Evolutionary conservation across 2,888 invertebrate species (phyloP), one percentile per base, ranked within the genome.

Genomic region (Drosophila lutescens): DNA sequence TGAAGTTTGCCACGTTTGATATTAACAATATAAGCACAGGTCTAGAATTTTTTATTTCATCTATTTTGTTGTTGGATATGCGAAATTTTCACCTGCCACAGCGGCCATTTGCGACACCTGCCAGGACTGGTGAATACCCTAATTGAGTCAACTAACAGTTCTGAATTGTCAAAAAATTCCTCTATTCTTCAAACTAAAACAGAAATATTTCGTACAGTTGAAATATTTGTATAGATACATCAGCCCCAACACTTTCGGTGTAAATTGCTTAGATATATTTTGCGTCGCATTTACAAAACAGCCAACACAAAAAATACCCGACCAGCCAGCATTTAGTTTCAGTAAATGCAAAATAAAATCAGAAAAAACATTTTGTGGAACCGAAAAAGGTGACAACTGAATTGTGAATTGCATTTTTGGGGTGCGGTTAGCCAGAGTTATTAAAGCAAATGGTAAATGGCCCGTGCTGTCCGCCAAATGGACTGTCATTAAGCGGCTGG

Each of bases 331-430:
- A 40, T 82, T 58, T 38, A 26, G 63, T 57, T 61, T 63, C 47
- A 38, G 8, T 23, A 44, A 65, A 56, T 50, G 40, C 23, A 44
- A 62, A 76, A 68, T 36, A 34, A 26, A 57, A 17, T 30, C 44
- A 38, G 13, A 23, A 30, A 43, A 32, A 9, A 30, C 17, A 53
- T 47, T 9, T 7, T 7, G 23, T 44, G 43, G n/a, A 61, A 2
- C 51, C 47, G n/a, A 40, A 57, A 58, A 61, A 76, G 86, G 88
- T 88, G 81, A 86, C 86, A 88, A 88, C 74, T 61, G 69, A 68
- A 76, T 68, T 72, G 62, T 58, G 66, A 46, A 68, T 68, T 71
- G 47, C 47, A 47, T 56, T 61, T 61, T 62, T 32, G 61, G 77
- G 88, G 88, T 74, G 80, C 38, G 88, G 80, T 73, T 66, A 53